A percentile compares a stretch with the other conserved stretches of the same genome.
phyloP scores from a whole-genome alignment of 2,113 vertebrate species.

The Capra hircus region DNA sequence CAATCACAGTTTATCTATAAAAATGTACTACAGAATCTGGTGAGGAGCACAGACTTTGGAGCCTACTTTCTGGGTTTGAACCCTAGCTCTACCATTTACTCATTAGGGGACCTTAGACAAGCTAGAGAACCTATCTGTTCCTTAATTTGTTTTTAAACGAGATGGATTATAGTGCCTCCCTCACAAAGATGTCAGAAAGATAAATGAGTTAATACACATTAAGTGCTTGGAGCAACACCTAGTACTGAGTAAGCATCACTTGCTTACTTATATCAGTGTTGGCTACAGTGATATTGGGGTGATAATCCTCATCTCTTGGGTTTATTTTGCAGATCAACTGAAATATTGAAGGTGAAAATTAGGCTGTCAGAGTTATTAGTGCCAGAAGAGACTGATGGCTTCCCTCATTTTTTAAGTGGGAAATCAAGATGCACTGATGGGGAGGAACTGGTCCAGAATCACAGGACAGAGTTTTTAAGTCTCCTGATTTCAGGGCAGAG shows the following conservation, averaged over 20 bases:
- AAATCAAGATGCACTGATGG: constrained; percentile 7
- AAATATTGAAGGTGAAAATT: neutral
- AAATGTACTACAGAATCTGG: neutral
- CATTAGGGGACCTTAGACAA: neutral
- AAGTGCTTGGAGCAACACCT: neutral
- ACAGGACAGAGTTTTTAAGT: neutral
- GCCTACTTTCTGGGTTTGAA: neutral
- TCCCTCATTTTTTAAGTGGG: neutral
- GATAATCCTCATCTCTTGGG: neutral
- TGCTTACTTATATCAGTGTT: neutral
- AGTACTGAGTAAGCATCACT: neutral
- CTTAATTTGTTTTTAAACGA: neutral
- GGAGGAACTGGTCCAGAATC: neutral
- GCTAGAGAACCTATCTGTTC: neutral
- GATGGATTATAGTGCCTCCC: neutral
- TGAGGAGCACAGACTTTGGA: neutral
- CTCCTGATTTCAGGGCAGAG: neutral
- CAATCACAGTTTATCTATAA: neutral
- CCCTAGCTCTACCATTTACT: neutral
- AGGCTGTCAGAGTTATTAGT: neutral
- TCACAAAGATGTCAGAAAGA: neutral
- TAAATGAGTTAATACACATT: neutral
- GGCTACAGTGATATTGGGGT: neutral
- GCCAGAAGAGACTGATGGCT: neutral
- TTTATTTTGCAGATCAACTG: constrained; percentile 11